Base-by-base conservation (phyloP, 2,888 invertebrate genomes). In the Tryphoninae sp. region DNA sequence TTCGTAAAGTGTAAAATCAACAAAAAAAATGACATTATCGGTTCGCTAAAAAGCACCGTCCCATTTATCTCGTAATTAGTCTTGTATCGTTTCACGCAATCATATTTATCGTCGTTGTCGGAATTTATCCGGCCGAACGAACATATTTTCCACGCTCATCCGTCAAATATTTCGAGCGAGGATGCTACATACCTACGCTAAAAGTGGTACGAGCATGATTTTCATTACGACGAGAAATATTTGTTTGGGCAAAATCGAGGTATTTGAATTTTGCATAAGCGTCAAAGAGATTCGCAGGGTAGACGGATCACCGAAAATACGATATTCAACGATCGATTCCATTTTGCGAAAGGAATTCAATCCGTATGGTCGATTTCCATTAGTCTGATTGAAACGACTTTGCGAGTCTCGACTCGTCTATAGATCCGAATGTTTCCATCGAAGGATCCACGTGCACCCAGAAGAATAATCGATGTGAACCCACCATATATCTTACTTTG, bases 301-400 rank as follows among this genome's bases (percentile, higher is more conserved):
- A 58, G 53, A 58, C 16, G 26, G 61, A 33, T 76, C 33, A 49
- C 59, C 49, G 33, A 49, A 68, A 58, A 68, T 62, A 73, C 79
- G 68, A 76, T 82, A 79, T 79, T 79, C 79, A 64, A 80, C 83
- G 81, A 84, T 79, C 85, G 84, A 84, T 85, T 85, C 83, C 83
- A 78, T 78, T 78, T 69, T 53, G 62, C n/a, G 58, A 64, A 73
- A 4, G 33, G 33, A 1, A 33, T 61, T 79, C 76, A 55, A 42
- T 22, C 65, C 69, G 68, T 81, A 84, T 82, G 85, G 79, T 84
- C 84, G 79, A 84, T 84, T 83, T 84, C 85, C 85, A 85, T 85
- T 84, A 85, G 82, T 79, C 80, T 82, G 84, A 85, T 85, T 84
- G 83, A 85, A 85, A 84, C 78, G 73, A 69, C 79, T 81, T 59